Base-by-base conservation (phyloP, 2,797 vertebrate genomes). In the Mallotus villosus region DNA sequence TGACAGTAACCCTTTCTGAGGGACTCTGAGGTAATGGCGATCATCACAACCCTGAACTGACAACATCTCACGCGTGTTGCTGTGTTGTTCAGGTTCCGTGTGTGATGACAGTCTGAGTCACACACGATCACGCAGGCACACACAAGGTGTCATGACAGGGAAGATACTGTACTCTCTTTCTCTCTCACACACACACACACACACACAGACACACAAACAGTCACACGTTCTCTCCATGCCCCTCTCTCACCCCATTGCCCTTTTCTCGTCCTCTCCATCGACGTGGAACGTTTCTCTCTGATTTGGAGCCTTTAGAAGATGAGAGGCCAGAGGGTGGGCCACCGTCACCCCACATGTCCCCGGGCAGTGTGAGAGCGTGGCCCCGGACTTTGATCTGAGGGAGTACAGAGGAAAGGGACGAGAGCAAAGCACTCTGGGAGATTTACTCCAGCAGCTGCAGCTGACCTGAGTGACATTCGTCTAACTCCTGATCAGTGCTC, bases 221-320 rank as follows among this genome's bases (percentile, higher is more conserved):
- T 37, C 41, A 14, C 41, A 46, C 32, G 82, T 2, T 58, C 8
- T 58, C 67, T 22, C 62, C 32, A 75, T 85, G 17, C 58, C 37
- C 60, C 24, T 64, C 59, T 73, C 53, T 12, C 58, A 27, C 57
- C 79, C 75, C 22, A 34, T 67, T 17, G 8, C 11, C 49, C 34
- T 78, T 66, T 80, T 55, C 77, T 24, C 29, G 21, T 71, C 41
- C 68, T 51, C 62, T 76, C 70, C 63, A 19, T 68, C 80, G 84
- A 83, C 77, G 78, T 78, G 46, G 77, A 85, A 63, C 59, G 74
- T 79, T 76, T 67, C 77, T 68, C 76, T 82, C 9, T 88, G 80
- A 87, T 84, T 84, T 82, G 82, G 86, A 84, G 8, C 63, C 64
- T 73, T 87, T 74, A 79, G 80, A 86, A 81, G 89, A 92, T 91